phyloP scores from a whole-genome alignment of 2,113 vertebrate species.

The Barbus barbus region DNA sequence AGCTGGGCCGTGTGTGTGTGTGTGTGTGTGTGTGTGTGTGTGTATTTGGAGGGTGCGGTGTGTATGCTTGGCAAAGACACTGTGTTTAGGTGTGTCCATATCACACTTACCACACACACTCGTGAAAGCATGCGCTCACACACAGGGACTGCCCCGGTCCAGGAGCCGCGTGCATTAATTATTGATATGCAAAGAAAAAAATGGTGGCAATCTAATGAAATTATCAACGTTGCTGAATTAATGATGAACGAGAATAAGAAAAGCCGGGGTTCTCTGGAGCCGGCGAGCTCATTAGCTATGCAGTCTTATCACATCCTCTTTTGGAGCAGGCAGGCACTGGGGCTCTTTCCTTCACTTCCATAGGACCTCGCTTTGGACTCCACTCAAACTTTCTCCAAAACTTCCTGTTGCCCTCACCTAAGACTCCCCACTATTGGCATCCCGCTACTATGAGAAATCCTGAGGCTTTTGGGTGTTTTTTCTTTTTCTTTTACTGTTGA shows the following conservation, averaged over 20 bases:
- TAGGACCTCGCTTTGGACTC: conserved; percentile 84
- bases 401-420: conserved; percentile 55
- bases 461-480: conserved; percentile 67
- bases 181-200: conserved; percentile 82
- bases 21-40: conserved; percentile 28
- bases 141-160: conserved; percentile 83
- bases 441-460: conserved; percentile 31
- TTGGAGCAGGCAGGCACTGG: conserved; percentile 82
- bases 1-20: conserved; percentile 60
- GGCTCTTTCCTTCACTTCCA: conserved; percentile 72
- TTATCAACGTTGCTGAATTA: conserved; percentile 99
- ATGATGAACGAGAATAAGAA: conserved; percentile 98
- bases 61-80: conserved; percentile 37
- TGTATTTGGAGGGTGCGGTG: background rate
- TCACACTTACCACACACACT: conserved; percentile 24
- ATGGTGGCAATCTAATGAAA: conserved; percentile 89
- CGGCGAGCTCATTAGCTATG: conserved; percentile 89
- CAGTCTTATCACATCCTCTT: conserved; percentile 88
- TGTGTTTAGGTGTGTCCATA: conserved; percentile 22
- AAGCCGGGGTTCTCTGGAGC: conserved; percentile 86
- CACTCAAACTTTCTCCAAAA: conserved; percentile 78
- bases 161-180: conserved; percentile 84
- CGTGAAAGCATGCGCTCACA: conserved; percentile 68
- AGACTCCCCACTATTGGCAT: conserved; percentile 28
- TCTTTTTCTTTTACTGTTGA: conserved; percentile 35